Evolutionary conservation across 2,113 vertebrate species (phyloP), one percentile per base, ranked within the genome.

Genomic region (Trachemys scripta): DNA sequence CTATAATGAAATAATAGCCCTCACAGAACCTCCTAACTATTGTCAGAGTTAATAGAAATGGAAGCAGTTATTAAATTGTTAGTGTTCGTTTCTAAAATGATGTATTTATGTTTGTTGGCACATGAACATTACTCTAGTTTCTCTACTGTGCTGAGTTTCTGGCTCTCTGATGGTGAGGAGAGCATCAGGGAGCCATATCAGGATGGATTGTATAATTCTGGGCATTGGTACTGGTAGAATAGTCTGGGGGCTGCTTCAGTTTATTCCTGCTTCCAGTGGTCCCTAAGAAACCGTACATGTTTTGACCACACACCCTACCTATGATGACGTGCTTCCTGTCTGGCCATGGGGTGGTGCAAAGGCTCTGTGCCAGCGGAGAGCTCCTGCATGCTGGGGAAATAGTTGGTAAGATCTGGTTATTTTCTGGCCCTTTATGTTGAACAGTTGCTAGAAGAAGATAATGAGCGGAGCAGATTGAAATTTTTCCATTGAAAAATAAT

Each of bases 91-190:
- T 87, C 80, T 85, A 49, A 84, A 80, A 22, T 29, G 20, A 49
- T 59, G 54, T 3, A 92, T 31, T 42, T 38, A 38, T 38, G 82
- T 95, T 42, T 69, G 20, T 14, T 93, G 91, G 75, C 78, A 50
- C 35, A 8, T 50, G 62, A 82, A 47, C 27, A 42, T 24, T 59
- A 38, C 3, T 47, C 13, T 14, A 4, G 22, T 85, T 31, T 45
- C 54, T 69, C 27, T 62, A 6, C 31, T 0, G 50, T 69, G 24
- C 29, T 54, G 38, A 85, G n/a, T 79, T 92, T 31, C 16, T 47
- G 88, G n/a, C 9, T 4, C 10, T 45, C 2, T 91, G 22, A 38
- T 42, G 5, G 5, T 57, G n/a, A 82, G 25, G 3, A 1, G 22
- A 29, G 42, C 24, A 81, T n/a, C 53, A 81, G 38, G 7, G 80